Base-by-base conservation (phyloP, 64 coral and sea anemone genomes). In the Pocillopora damicornis region DNA sequence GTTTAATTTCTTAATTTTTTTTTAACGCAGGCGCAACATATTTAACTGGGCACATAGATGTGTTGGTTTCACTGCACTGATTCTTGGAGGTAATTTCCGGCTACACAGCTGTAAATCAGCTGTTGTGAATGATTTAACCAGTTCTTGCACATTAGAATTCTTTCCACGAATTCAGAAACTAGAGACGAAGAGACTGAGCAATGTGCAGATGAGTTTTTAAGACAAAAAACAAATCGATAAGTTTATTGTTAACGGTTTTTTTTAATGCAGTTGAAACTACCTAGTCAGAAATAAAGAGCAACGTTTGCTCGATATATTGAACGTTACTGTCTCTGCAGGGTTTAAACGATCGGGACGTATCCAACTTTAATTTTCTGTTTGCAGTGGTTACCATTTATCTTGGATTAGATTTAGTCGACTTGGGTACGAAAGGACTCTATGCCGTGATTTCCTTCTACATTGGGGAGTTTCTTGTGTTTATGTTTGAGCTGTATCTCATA, bases 41-140 rank as follows among this genome's bases (percentile, higher is more conserved):
- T 85, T 85, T 45, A 85, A 85, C 35, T 85, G 81, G 81, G 1
- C 38, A 13, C 81, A 85, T 15, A 85, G 81, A 13, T 25, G 57
- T 73, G 81, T 85, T 42, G 81, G 81, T n/a, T 34, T 7, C 7
- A 1, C 23, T 57, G 81, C 81, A 15, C 65, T 85, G 0, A 23
- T 71, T 85, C 67, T 85, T 71, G 67, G 67, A 71, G 81, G 81
- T 66, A 73, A 22, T 63, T 85, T 56, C 15, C 16, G 22, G 38
- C 0, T 56, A 0, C 20, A 79, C 22, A 2, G 74, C 37, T 23
- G 22, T 74, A 35, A 7, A 74, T 74, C 23, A 30, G 72, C 17
- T 18, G 17, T 20, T 66, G 13, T 69, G 1, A 23, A 23, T 69
- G 15, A 69, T 69, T 69, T 69, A 69, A 69, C 66, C 66, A 51